Percentiles rank a stretch among this genome's conserved stretches.
Conservation (phyloP, 2,797 vertebrate genomes). For the Lates japonicus region DNA sequence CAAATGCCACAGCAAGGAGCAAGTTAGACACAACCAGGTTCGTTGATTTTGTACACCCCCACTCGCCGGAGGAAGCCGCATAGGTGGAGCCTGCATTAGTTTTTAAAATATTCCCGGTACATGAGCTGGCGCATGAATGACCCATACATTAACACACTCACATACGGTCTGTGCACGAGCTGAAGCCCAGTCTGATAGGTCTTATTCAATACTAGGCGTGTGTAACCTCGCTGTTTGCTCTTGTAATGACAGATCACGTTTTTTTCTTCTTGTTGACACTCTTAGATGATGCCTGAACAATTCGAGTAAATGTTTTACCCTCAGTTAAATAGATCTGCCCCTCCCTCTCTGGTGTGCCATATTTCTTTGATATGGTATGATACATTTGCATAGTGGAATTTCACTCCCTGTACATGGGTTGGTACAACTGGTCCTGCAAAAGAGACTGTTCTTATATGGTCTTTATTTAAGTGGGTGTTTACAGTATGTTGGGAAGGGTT, state of each 20-base stretch:
- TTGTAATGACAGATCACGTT: conserved; percentile 4
- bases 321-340: neutral
- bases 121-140: neutral
- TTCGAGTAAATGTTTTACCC: conserved; percentile 22
- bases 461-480: neutral
- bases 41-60: conserved; percentile 15
- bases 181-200: neutral
- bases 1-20: neutral
- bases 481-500: neutral
- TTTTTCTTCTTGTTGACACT: conserved; percentile 6
- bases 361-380: neutral
- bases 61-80: conserved; percentile 15
- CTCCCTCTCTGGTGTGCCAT: conserved; percentile 12
- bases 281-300: neutral
- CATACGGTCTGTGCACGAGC: neutral
- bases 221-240: conserved; percentile 6
- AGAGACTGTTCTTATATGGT: neutral
- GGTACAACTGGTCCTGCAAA: neutral
- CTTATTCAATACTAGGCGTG: neutral
- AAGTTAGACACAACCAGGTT: neutral
- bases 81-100: conserved; percentile 42
- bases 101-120: conserved; percentile 14
- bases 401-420: neutral
- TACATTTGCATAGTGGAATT: conserved; percentile 1
- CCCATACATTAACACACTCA: neutral